Conservation (phyloP, 2,888 invertebrate species). For the Hybos culiciformis region DNA sequence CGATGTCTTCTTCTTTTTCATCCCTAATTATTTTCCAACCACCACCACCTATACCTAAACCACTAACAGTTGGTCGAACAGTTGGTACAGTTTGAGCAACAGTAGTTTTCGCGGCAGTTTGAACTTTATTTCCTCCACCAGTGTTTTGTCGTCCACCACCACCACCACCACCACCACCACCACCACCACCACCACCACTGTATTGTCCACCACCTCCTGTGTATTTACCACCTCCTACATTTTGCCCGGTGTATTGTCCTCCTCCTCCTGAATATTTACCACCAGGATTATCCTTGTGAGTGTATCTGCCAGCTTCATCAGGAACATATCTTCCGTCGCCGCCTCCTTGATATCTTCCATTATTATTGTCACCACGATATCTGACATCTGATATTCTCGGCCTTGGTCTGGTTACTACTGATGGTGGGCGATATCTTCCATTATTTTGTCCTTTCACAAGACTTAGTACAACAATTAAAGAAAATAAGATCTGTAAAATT, state of each 20-base stretch:
- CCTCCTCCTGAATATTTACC: constrained; percentile 19
- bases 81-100: constrained; percentile 2
- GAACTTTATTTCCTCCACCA: not conserved
- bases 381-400: constrained; percentile 23
- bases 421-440: constrained; percentile 23
- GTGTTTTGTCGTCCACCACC: not conserved
- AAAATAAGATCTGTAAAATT: constrained; percentile 9
- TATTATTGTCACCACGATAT: constrained; percentile 25
- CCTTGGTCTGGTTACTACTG: constrained; percentile 8
- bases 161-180: constrained; percentile 9
- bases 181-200: constrained; percentile 15
- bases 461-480: constrained; percentile 4
- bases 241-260: constrained; percentile 23
- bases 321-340: constrained; percentile 38
- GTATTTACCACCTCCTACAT: constrained; percentile 20
- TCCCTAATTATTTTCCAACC: constrained; percentile 42
- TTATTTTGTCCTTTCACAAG: constrained; percentile 25
- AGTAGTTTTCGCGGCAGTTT: constrained; percentile 4
- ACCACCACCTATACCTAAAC: constrained; percentile 30
- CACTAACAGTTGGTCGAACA: constrained; percentile 14
- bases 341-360: constrained; percentile 23
- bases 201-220: constrained; percentile 15
- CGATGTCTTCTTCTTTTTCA: constrained; percentile 38
- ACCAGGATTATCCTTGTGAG: constrained; percentile 34
- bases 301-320: constrained; percentile 39